phyloP scores from a whole-genome alignment of 1,140 invertebrate species.

The Pristionchus pacificus region DNA sequence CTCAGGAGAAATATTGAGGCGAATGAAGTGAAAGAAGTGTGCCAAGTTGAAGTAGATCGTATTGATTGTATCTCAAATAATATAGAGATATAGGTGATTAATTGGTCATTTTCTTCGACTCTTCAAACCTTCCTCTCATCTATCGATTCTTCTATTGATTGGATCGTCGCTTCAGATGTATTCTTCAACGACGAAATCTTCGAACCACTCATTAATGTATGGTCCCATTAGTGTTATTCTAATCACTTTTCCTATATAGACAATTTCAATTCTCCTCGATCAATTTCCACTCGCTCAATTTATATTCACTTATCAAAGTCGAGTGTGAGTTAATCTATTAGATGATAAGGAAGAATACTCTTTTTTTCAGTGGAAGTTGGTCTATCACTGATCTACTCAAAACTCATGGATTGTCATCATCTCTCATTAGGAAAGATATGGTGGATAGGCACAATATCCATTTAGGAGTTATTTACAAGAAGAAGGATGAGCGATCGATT shows the following conservation, averaged over 20 bases:
- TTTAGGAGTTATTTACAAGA: conserved; percentile 17
- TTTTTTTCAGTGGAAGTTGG: conserved; percentile 13
- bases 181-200: conserved; percentile 51
- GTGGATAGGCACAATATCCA: conserved; percentile 23
- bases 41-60: neutral
- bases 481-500: neutral
- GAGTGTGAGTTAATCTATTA: conserved; percentile 43
- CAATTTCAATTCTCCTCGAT: conserved; percentile 34
- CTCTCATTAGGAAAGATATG: conserved; percentile 17
- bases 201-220: conserved; percentile 31
- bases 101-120: neutral
- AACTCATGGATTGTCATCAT: neutral
- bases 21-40: neutral
- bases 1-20: neutral
- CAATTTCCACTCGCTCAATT: conserved; percentile 34
- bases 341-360: conserved; percentile 7
- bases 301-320: conserved; percentile 46
- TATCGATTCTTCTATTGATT: conserved; percentile 25
- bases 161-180: conserved; percentile 47
- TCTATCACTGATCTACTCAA: neutral
- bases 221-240: neutral
- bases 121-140: neutral
- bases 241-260: neutral
- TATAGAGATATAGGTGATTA: neutral
- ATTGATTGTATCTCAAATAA: too few relatives aligned